Evolutionary conservation across 2,888 invertebrate genomes (phyloP), one percentile per base, ranked within the genome.

Genomic region (Dryobota labecula): DNA sequence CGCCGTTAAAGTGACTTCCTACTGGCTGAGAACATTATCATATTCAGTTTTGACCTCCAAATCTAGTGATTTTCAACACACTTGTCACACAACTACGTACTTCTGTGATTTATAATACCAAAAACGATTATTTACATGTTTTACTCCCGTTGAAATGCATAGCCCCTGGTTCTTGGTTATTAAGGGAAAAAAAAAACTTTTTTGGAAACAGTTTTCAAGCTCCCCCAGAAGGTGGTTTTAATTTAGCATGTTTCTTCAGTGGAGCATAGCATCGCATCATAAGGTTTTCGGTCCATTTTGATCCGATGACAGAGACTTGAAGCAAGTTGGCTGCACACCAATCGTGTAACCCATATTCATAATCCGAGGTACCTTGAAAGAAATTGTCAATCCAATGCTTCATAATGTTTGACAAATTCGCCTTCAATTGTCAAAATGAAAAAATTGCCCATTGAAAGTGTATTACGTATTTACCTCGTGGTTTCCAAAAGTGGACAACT

Each of bases 1-100:
- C n/a, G n/a, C 20, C 43, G 27, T 51, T 54, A 49, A 49, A 49
- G 24, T 24, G 43, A 65, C 61, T 82, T 79, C 84, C 70, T 69
- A n/a, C 53, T 68, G 62, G 2, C 20, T 58, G 30, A 38, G 15
- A 38, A n/a, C n/a, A 75, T 82, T 82, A 72, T 66, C 73, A 82
- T 77, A 84, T 80, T 76, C 75, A 77, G 70, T 73, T 70, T 73
- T 65, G 75, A 77, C 71, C 76, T 75, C 61, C 49, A 57, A 58
- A 33, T 60, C 58, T 61, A 54, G 20, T 73, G 57, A 82, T 73
- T 79, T 79, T 79, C 75, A 71, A 73, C 57, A 36, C 64, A 68
- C 43, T 57, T 69, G 74, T 61, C 43, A 33, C 33, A 20, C 36
- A 53, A 53, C 38, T 47, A 62, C 47, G 49, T 67, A 63, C 43